phyloP scores from a whole-genome alignment of 2,113 vertebrate genomes.

The Labrus mixtus region DNA sequence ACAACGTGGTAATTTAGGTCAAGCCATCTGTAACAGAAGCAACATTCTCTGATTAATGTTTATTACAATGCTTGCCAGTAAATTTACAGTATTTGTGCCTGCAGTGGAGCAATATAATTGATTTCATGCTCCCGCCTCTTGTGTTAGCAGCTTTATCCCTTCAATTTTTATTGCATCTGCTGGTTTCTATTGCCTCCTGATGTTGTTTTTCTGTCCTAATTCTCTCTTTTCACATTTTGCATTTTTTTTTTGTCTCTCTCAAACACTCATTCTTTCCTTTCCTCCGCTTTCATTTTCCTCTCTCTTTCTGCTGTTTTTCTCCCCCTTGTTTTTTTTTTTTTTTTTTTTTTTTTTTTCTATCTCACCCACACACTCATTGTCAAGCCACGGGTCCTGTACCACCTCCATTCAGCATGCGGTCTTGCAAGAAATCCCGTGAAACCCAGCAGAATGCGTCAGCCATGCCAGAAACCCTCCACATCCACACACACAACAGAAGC shows the following conservation, averaged over 20 bases:
- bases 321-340: too few relatives aligned
- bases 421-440: conserved; percentile 65
- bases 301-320: too few relatives aligned
- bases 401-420: conserved; percentile 56
- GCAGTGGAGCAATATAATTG: conserved; percentile 54
- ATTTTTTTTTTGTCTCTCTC: conserved; percentile 34
- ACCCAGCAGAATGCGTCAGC: conserved; percentile 54
- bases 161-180: conserved; percentile 39
- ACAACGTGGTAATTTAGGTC: conserved; percentile 65
- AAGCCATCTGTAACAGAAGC: conserved; percentile 56
- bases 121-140: conserved; percentile 56
- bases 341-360: too few relatives aligned
- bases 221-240: neutral
- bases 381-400: conserved; percentile 4
- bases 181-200: conserved; percentile 19
- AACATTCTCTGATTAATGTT: conserved; percentile 63
- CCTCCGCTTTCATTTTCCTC: too few relatives aligned
- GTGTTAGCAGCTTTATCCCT: conserved; percentile 33
- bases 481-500: conserved; percentile 67
- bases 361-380: conserved; percentile 42
- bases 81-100: conserved; percentile 53
- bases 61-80: conserved; percentile 55
- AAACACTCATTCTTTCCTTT: conserved; percentile 40
- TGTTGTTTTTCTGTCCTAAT: conserved; percentile 3
- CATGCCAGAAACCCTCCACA: conserved; percentile 57